Evolutionary conservation across 2,888 invertebrate genomes (phyloP), one percentile per base, ranked within the genome.

Genomic region (Hyposoter dolosus): DNA sequence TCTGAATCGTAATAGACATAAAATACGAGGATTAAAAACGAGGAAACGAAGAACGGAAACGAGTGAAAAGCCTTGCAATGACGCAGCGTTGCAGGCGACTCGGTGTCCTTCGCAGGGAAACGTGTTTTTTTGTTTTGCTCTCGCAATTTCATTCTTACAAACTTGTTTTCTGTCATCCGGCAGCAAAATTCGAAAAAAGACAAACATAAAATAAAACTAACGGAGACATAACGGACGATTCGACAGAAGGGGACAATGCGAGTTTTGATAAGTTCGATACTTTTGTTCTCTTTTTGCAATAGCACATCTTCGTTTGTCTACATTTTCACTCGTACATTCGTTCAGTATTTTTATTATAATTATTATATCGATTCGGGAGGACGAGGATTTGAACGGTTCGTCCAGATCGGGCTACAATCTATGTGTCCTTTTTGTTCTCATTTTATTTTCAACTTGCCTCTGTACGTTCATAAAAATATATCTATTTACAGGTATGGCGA

Each of bases 401-500:
- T 72, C 74, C 87, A 89, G 90, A 88, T 92, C 89, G 89, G 90
- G 90, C 92, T 92, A 93, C 91, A 92, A 93, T 92, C 92, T 93
- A 93, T 90, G 91, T 91, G 90, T 91, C 53, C 45, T 40, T 77
- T 19, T 77, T 76, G 43, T 43, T 19, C 35, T 43, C 66, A 66
- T n/a, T 50, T 82, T 84, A 90, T 91, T 92, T 92, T 91, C 90
- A 43, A 90, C 91, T 92, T 92, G 91, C 90, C 91, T 93, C 91
- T 92, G 92, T 91, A 93, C 93, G 93, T 93, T 93, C 93, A 93
- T 93, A 93, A 93, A 94, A 94, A 94, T 94, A 94, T 94, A 93
- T 93, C 90, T 87, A 87, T 88, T 75, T 88, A 88, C 84, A 83
- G 76, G 19, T 85, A 82, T 87, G 74, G 76, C 60, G 74, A 84